These are phyloP conservation scores for Phymastichus coffea DNA, from an alignment of 1,140 invertebrate genomes.

Conservation along the genomic window DNA sequence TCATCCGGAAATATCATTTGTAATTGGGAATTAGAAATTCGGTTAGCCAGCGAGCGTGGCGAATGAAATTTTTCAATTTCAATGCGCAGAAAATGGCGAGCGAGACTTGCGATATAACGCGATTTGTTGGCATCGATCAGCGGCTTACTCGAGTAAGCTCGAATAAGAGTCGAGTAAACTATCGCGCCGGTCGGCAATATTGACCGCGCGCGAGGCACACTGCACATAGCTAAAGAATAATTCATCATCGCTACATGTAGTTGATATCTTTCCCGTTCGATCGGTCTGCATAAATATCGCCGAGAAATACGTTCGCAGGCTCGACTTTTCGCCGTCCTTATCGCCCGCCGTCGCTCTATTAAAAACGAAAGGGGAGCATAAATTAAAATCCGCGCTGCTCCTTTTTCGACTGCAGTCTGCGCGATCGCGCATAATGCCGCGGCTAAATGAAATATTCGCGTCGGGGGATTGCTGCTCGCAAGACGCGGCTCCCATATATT, in stretches of 20 bases:
- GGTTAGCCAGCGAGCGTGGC: too few species aligned
- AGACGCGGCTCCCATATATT: not conserved
- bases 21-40: too few species aligned
- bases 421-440: not conserved
- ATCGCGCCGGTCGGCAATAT: not conserved
- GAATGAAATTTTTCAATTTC: not conserved
- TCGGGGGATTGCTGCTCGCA: not conserved
- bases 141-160: too few species aligned
- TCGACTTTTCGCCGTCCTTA: too few species aligned
- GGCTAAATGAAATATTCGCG: slow-evolving; percentile 7
- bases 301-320: too few species aligned
- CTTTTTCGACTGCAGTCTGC: too few species aligned
- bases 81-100: not conserved
- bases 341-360: too few species aligned
- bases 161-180: not conserved
- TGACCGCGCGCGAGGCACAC: not conserved
- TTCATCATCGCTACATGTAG: slow-evolving; percentile 7
- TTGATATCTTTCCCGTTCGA: not conserved
- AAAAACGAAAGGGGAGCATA: too few species aligned
- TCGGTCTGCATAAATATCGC: not conserved
- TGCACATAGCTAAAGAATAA: slow-evolving; percentile 20
- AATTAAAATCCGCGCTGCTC: too few species aligned
- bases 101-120: too few species aligned
- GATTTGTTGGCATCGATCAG: too few species aligned
- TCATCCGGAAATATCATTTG: too few species aligned